Percentiles rank a stretch among this genome's conserved stretches.
phyloP scores from a whole-genome alignment of 2,797 vertebrate species.

The Spinus olivaceus region DNA sequence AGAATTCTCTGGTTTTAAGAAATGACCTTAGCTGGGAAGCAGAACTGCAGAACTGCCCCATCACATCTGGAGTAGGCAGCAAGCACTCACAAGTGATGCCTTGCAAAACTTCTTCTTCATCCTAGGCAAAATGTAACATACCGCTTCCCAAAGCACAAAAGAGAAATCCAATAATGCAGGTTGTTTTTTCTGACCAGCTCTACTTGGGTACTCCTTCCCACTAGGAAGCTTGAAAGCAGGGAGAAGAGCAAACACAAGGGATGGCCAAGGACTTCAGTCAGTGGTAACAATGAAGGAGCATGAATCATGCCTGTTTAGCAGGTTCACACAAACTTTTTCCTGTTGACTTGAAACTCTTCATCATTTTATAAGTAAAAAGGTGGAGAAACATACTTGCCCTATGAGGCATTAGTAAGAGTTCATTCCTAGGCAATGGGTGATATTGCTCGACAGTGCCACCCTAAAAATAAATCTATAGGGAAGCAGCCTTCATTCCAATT shows the following conservation, averaged over 20 bases:
- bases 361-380: background rate
- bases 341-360: background rate
- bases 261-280: background rate
- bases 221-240: background rate
- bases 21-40: background rate
- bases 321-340: background rate
- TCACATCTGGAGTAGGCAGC: background rate
- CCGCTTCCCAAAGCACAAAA: background rate
- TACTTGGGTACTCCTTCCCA: fast-evolving
- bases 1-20: background rate
- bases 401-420: background rate
- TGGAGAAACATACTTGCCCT: background rate
- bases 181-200: background rate
- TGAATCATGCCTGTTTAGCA: background rate
- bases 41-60: background rate
- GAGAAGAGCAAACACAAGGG: background rate
- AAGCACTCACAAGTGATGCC: background rate
- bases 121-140: background rate
- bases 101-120: background rate
- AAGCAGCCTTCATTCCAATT: background rate
- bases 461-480: background rate
- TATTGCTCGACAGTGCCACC: background rate
- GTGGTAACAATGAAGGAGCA: background rate
- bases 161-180: background rate
- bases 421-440: fast-evolving